Percentiles rank a stretch among this genome's conserved stretches.
Conservation (phyloP, 1,140 invertebrate species). For the Homalodisca vitripennis region DNA sequence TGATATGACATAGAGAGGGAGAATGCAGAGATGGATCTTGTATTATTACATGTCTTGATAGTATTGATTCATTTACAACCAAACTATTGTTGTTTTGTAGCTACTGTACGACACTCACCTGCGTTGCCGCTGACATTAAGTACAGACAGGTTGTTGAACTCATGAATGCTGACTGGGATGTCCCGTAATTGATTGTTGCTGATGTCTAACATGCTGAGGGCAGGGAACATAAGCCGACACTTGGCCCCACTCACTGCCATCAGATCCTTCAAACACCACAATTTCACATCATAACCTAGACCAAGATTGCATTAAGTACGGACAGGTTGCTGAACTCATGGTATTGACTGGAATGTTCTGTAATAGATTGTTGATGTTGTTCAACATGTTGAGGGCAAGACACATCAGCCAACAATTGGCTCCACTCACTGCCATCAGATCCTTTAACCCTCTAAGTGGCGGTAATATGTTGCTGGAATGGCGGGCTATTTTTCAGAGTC, state of each 20-base stretch:
- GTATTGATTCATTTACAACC: too few relatives aligned
- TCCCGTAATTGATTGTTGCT: conserved; percentile 81
- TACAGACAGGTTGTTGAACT: conserved; percentile 87
- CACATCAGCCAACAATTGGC: conserved; percentile 76
- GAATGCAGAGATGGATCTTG: too few relatives aligned
- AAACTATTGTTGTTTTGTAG: too few relatives aligned
- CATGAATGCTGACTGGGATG: conserved; percentile 82
- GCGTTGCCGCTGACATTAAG: conserved; percentile 89
- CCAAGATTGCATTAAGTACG: too few relatives aligned
- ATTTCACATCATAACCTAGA: too few relatives aligned
- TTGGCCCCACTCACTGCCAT: conserved; percentile 51
- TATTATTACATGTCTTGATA: too few relatives aligned
- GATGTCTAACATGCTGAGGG: conserved; percentile 92
- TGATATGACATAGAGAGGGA: too few relatives aligned
- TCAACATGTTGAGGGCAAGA: conserved; percentile 92
- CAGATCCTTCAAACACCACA: conserved; percentile 45
- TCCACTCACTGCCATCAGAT: conserved; percentile 44
- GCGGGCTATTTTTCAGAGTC: too few relatives aligned
- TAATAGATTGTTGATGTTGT: conserved; percentile 87
- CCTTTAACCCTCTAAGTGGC: too few relatives aligned
- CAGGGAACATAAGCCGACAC: conserved; percentile 82
- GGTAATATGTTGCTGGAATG: too few relatives aligned
- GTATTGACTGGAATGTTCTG: conserved; percentile 79
- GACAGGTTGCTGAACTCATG: too few relatives aligned
- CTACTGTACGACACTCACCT: conserved; percentile 58